Evolutionary conservation across 2,797 vertebrate species (phyloP), one percentile per base, ranked within the genome.

Genomic region (Callimico goeldii): DNA sequence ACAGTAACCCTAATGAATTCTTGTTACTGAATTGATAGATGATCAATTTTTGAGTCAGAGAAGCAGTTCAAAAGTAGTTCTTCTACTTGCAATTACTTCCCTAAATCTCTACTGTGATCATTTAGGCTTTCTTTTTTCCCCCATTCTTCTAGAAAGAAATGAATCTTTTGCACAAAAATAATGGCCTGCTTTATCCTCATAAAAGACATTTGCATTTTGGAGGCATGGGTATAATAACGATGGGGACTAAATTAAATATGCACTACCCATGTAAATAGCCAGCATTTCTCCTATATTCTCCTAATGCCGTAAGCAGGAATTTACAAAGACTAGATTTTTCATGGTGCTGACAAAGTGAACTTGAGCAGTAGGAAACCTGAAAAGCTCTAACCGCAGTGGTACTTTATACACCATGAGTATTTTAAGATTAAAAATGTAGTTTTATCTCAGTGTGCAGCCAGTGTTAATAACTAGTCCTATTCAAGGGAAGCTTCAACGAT

Each of bases 391-490:
- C 86, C 97, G 95, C 72, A 28, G 90, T 26, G 55, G 94, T 61
- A 93, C 96, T 98, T 98, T 97, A 94, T 94, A 96, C 89, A 94
- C 94, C 36, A 48, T 95, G 98, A 98, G 97, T 96, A 97, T 72
- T 92, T 95, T 67, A 97, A 98, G 98, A 98, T 98, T 98, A 98
- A 98, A 98, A 97, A 98, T 95, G 96, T 88, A 96, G 95, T 96
- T 98, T 98, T 98, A 98, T 98, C 98, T 95, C 98, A 96, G 98
- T 93, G 87, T 98, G 98, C 97, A 91, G 73, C 95, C 61, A 30
- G 84, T 14, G 64, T 96, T 98, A 98, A 98, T 98, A 98, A 98
- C 98, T 95, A 97, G 77, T 92, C 95, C n/a, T 11, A 94, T 98
- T 96, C 97, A 90, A 97, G 96, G 82, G 97, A 98, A 97, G 98